phyloP scores from a whole-genome alignment of 2,113 vertebrate species.

The Caloenas nicobarica region DNA sequence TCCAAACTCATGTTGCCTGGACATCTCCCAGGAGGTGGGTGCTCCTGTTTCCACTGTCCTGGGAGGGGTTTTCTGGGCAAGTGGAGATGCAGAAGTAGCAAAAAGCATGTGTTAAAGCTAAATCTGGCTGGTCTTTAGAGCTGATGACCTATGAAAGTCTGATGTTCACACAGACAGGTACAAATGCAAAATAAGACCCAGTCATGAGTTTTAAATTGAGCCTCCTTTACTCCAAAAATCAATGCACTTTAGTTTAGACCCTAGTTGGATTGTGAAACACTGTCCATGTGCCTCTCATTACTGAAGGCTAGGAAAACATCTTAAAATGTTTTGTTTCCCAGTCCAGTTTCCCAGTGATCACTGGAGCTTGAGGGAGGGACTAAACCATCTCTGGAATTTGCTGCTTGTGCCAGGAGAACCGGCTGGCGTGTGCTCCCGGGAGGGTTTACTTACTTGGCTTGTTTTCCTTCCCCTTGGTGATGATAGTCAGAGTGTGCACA shows the following conservation, averaged over 20 bases:
- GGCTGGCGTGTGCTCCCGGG: accelerated
- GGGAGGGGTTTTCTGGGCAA: not conserved
- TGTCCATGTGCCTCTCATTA: not conserved
- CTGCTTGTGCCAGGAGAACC: not conserved
- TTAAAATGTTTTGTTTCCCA: not conserved
- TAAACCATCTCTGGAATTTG: not conserved
- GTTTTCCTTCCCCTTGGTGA: slow-evolving; percentile 91
- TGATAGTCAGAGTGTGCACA: slow-evolving; percentile 91
- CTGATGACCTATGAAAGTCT: not conserved
- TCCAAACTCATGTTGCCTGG: not conserved
- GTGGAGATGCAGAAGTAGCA: not conserved
- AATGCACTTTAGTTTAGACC: not conserved
- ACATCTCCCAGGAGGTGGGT: not conserved
- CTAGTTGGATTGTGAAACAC: not conserved
- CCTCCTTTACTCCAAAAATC: not conserved
- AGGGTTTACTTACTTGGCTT: slow-evolving; percentile 85
- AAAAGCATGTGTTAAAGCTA: not conserved
- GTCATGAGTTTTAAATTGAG: not conserved
- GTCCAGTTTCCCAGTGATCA: not conserved
- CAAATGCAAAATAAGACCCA: not conserved
- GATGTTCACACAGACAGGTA: not conserved
- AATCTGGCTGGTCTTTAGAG: not conserved
- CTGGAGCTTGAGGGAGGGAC: not conserved
- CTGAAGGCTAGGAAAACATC: not conserved
- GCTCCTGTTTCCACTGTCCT: not conserved